phyloP scores from a whole-genome alignment of 2,888 invertebrate genomes.

The Aethes cnicana region DNA sequence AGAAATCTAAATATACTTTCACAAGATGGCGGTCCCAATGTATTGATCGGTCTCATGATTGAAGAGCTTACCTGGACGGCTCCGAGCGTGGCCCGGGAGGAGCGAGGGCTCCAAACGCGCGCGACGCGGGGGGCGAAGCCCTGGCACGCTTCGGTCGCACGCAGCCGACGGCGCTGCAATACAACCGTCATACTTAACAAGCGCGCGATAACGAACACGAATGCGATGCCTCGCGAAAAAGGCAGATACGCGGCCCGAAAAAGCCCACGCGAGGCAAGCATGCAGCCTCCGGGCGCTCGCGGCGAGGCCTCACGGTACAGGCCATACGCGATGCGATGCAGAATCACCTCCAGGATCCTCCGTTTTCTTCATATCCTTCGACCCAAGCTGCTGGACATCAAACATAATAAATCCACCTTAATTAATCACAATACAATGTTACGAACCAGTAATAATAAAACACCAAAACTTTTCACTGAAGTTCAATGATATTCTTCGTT shows the following conservation, averaged over 20 bases:
- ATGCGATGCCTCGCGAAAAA: conserved; percentile 50
- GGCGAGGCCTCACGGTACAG: conserved; percentile 66
- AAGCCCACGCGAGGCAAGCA: conserved; percentile 70
- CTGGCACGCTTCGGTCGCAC: conserved; percentile 71
- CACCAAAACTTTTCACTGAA: conserved; percentile 79
- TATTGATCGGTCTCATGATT: conserved; percentile 57
- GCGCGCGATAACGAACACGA: conserved; percentile 54
- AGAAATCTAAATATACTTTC: conserved; percentile 49
- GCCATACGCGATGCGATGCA: conserved; percentile 65
- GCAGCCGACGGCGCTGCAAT: conserved; percentile 75
- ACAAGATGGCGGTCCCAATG: conserved; percentile 69
- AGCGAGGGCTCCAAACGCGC: conserved; percentile 80
- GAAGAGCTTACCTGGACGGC: conserved; percentile 68
- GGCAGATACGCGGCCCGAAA: conserved; percentile 63
- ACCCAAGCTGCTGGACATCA: conserved; percentile 58
- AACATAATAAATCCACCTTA: conserved; percentile 76
- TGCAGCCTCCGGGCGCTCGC: conserved; percentile 75
- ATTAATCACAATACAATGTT: conserved; percentile 79
- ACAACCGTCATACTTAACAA: conserved; percentile 72
- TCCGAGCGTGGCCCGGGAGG: conserved; percentile 60
- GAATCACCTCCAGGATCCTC: conserved; percentile 43
- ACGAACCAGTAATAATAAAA: conserved; percentile 75
- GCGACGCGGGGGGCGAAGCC: conserved; percentile 69
- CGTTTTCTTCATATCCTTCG: conserved; percentile 25
- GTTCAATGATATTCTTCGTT: conserved; percentile 65